Evolutionary conservation across 2,797 vertebrate species (phyloP), one percentile per base, ranked within the genome.

Genomic region (Hypotaenidia okinawae): DNA sequence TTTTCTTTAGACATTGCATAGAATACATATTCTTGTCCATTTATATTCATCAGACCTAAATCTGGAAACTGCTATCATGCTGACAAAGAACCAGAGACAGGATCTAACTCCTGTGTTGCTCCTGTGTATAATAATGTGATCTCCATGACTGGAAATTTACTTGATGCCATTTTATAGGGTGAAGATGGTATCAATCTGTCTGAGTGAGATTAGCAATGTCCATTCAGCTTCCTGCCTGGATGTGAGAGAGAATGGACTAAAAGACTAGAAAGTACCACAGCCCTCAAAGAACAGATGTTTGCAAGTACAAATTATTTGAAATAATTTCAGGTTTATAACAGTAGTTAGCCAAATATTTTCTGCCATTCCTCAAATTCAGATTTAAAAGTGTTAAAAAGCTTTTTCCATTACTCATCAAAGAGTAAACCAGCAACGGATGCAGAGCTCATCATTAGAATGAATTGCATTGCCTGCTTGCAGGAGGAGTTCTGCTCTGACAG

Each of bases 21-120:
- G 55, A 88, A 88, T 78, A 83, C 33, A 61, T 77, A 69, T 83
- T 94, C 64, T 74, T 87, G 69, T 54, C 63, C 55, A 79, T 52
- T 93, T 94, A 47, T 55, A 79, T 76, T 73, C 63, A 94, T 76
- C 57, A 92, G 55, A 82, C 16, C 55, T 92, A 92, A 82, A 79
- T 87, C 45, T 87, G 66, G 68, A 89, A 87, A 84, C 17, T 70
- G 11, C 52, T 77, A 57, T 84, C 24, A 35, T 39, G 33, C 21
- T 0, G 1, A 54, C 52, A 87, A 67, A 84, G 63, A 94, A 90
- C 7, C 35, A 82, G 77, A 79, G 52, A 73, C 12, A 79, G 27
- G 86, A 66, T 79, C 30, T 82, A 89, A 68, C 25, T 76, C 33
- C 21, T 54, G n/a, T 59, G 25, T 47, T 79, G 23, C 57, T 94